phyloP scores from a whole-genome alignment of 1,140 invertebrate species.

The Drosophila malerkotliana region DNA sequence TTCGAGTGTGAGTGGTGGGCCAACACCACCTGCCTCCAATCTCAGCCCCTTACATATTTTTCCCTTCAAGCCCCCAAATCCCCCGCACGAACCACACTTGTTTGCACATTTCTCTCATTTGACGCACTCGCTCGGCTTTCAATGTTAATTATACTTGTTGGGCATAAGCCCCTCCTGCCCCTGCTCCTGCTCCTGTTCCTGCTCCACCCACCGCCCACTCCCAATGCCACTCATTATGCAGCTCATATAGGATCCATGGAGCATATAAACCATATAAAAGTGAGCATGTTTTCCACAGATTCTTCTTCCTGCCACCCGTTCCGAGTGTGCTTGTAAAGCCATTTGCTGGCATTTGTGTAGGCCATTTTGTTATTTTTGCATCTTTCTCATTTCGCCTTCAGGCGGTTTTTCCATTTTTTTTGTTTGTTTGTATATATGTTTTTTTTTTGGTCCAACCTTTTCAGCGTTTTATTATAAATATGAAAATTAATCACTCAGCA shows the following conservation, averaged over 20 bases:
- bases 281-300: slow-evolving; percentile 61
- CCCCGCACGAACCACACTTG: slow-evolving; percentile 19
- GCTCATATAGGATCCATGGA: slow-evolving; percentile 60
- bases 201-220: not conserved
- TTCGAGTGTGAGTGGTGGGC: slow-evolving; percentile 24
- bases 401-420: slow-evolving; percentile 10
- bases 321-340: slow-evolving; percentile 37
- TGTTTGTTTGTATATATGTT: not conserved
- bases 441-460: slow-evolving; percentile 41
- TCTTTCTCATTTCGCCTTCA: slow-evolving; percentile 18
- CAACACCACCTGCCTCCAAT: not conserved
- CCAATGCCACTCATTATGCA: slow-evolving; percentile 55
- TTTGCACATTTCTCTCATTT: slow-evolving; percentile 71
- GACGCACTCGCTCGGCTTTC: slow-evolving; percentile 51
- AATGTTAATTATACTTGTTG: slow-evolving; percentile 76
- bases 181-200: not conserved
- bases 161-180: slow-evolving; percentile 37
- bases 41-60: not conserved
- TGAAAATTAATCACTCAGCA: slow-evolving; percentile 77
- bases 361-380: slow-evolving; percentile 47
- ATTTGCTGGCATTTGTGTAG: slow-evolving; percentile 57
- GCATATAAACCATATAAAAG: slow-evolving; percentile 71
- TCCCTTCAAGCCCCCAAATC: not conserved
- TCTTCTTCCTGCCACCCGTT: slow-evolving; percentile 25
- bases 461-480: slow-evolving; percentile 69